Evolutionary conservation across 2,113 vertebrate genomes (phyloP).

Genomic region (Ciconia stormi): DNA sequence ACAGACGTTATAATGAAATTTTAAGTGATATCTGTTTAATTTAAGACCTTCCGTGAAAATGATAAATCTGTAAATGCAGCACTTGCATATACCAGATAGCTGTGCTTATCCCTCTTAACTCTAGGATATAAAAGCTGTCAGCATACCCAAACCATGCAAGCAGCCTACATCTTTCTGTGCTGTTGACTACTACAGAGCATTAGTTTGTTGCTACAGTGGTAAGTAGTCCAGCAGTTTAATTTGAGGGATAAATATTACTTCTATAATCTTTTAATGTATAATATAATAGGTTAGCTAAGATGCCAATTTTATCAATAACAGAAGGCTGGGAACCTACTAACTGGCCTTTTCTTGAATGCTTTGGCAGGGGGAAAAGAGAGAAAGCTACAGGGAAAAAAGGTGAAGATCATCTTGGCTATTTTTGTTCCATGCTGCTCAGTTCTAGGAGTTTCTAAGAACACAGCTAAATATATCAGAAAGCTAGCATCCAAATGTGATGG

Average conservation of each 20-base stretch:
- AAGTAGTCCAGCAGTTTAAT: neutral
- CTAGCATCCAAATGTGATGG: neutral
- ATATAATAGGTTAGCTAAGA: neutral
- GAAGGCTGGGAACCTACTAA: neutral
- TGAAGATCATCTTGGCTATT: neutral
- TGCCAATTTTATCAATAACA: neutral
- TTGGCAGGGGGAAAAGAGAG: neutral
- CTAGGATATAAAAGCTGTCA: neutral
- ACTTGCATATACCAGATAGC: neutral
- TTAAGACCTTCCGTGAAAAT: neutral
- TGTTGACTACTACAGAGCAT: neutral
- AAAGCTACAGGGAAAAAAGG: neutral
- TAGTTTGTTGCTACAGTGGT: neutral
- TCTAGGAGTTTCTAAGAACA: constrained; percentile 18
- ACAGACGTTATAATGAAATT: neutral
- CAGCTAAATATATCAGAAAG: constrained; percentile 14
- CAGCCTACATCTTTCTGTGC: neutral
- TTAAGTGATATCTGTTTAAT: neutral
- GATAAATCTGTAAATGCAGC: neutral
- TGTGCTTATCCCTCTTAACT: neutral
- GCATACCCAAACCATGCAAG: neutral
- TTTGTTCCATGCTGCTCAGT: neutral
- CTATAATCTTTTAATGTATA: neutral
- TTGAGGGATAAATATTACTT: neutral
- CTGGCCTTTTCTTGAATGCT: neutral